Conservation (phyloP, 2,797 vertebrate genomes). For the Hybognathus amarus region DNA sequence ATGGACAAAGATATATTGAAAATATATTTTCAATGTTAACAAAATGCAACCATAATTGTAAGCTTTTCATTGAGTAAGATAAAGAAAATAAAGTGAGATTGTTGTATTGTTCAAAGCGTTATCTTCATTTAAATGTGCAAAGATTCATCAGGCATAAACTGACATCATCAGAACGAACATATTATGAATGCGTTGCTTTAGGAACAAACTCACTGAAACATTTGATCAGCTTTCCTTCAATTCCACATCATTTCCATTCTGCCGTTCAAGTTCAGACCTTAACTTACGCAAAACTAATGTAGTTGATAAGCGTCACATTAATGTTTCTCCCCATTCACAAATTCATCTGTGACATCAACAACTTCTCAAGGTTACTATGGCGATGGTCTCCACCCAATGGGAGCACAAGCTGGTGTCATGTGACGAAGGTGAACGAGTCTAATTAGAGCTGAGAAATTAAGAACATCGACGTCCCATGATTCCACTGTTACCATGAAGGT, state of each 20-base stretch:
- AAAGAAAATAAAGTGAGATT: not conserved
- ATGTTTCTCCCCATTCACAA: slow-evolving; percentile 64
- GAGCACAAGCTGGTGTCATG: slow-evolving; percentile 56
- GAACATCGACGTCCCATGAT: slow-evolving; percentile 8
- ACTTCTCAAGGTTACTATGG: slow-evolving; percentile 68
- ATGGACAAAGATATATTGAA: no score
- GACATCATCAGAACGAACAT: not conserved
- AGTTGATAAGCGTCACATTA: not conserved
- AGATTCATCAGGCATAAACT: not conserved
- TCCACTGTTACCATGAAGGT: not conserved
- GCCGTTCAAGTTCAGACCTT: not conserved
- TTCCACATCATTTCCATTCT: not conserved
- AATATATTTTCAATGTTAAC: not conserved
- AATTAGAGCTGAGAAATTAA: slow-evolving; percentile 25
- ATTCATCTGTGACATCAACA: slow-evolving; percentile 65
- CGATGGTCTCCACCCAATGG: slow-evolving; percentile 59
- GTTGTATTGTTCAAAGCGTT: not conserved
- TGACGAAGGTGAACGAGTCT: slow-evolving; percentile 41
- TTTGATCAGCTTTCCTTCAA: not conserved
- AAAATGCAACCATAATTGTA: not conserved
- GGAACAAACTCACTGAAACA: not conserved
- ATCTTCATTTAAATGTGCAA: not conserved
- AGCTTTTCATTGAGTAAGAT: not conserved
- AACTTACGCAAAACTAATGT: not conserved
- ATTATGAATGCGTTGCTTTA: not conserved